Evolutionary conservation across 2,888 invertebrate genomes (phyloP), one percentile per base, ranked within the genome.

Genomic region (Notodonta ziczac): DNA sequence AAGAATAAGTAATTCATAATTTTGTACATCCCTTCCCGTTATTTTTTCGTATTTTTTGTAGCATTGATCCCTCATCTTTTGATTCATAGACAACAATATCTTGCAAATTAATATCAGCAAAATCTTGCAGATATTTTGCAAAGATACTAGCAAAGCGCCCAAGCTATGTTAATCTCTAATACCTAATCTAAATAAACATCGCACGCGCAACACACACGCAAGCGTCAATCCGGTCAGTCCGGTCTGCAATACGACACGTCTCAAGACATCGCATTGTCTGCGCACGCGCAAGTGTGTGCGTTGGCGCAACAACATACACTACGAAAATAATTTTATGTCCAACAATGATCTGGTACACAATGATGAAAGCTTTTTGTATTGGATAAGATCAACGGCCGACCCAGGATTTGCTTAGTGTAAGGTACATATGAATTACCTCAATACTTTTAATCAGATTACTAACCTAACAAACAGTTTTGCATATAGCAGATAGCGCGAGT

Each of bases 201-300:
- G n/a, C 9, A 40, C 48, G 32, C 12, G 24, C 1, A 46, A 9
- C 44, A 59, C 56, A 63, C 24, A 54, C 42, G 63, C 59, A 66
- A 69, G 71, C 66, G 69, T 63, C 61, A 51, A 72, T 71, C 81
- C 78, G 70, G 80, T 80, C 69, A 0, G 61, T 57, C 81, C 77
- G 79, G 80, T 79, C 66, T 46, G 66, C 64, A 66, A 73, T 66
- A 62, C 62, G 65, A 60, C 63, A 62, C 73, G 60, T n/a, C 13
- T 48, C 16, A 48, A 69, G 64, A 70, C 72, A 50, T 63, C 61
- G 61, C 66, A 79, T 80, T 79, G 81, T 80, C 70, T 70, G 62
- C 65, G 58, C 42, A 50, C 46, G 48, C 58, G 61, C 48, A 52
- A 40, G 46, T 39, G 16, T 58, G 40, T 54, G 46, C 24, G 24